phyloP scores from a whole-genome alignment of 2,888 invertebrate species.

The Syritta pipiens region DNA sequence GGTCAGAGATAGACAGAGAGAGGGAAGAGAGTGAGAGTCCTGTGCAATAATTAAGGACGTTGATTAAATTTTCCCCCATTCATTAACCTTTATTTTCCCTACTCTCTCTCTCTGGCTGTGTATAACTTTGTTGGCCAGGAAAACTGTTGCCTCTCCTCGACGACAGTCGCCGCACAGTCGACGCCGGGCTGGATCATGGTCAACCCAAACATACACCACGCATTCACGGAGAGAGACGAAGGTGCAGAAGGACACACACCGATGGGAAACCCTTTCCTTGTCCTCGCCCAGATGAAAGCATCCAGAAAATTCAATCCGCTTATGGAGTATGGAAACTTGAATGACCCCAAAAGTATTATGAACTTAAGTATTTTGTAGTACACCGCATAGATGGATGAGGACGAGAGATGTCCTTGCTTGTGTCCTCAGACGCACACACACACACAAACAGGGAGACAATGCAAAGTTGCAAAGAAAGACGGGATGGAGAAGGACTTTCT shows the following conservation, averaged over 20 bases:
- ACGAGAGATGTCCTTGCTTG: slow-evolving; percentile 15
- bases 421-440: slow-evolving; percentile 1
- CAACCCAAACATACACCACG: slow-evolving; percentile 36
- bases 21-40: neutral
- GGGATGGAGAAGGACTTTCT: slow-evolving; percentile 22
- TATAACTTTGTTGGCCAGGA: slow-evolving; percentile 48
- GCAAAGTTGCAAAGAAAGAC: slow-evolving; percentile 44
- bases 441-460: slow-evolving; percentile 24
- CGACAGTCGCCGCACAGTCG: neutral
- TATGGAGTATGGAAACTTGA: slow-evolving; percentile 64
- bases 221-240: neutral
- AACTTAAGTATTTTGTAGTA: slow-evolving; percentile 68
- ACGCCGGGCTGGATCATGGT: slow-evolving; percentile 16
- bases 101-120: slow-evolving; percentile 7
- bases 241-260: neutral
- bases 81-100: slow-evolving; percentile 61
- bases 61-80: slow-evolving; percentile 68
- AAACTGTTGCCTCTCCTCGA: slow-evolving; percentile 25
- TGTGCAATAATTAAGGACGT: slow-evolving; percentile 66
- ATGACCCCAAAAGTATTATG: slow-evolving; percentile 69
- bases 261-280: slow-evolving; percentile 40
- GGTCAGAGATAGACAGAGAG: too few species aligned
- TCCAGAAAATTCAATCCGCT: slow-evolving; percentile 69
- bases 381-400: slow-evolving; percentile 51
- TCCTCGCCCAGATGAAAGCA: slow-evolving; percentile 58